Evolutionary conservation across 2,797 vertebrate genomes (phyloP), one percentile per base, ranked within the genome.

Genomic region (Falco naumanni): DNA sequence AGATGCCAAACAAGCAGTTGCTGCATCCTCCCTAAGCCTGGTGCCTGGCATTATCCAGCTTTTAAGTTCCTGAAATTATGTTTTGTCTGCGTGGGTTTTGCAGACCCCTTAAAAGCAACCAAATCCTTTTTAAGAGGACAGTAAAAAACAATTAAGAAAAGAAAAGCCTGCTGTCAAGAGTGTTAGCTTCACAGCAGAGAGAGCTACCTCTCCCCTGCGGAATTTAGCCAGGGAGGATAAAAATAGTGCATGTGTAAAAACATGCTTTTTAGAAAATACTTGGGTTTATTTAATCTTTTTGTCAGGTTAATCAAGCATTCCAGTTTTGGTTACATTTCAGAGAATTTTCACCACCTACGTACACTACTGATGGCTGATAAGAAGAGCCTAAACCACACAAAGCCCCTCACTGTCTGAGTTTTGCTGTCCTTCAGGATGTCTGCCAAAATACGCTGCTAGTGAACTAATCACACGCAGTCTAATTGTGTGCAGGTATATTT

Each of bases 391-490:
- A 57, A 59, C 5, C 5, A 59, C 1, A 4, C 19, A 60, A 82
- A 85, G 33, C 19, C 14, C 10, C 47, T 19, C 8, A 13, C n/a
- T 22, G 57, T 24, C 51, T 0, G 12, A 72, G 26, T 69, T 68
- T 56, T 79, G 60, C 56, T 70, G 43, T 53, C 87, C 17, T 33
- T 66, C 26, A 25, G 64, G 78, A 34, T 5, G 5, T 22, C 70
- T 68, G 75, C 66, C 45, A 10, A 17, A 68, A 34, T 0, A 53
- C 13, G 19, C 77, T 66, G 24, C 47, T 57, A 18, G 54, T 0
- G 0, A 79, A 57, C 29, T 17, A 11, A 60, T 28, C 45, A 24
- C 0, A 0, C 21, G 33, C n/a, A 15, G 65, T 65, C 71, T 60
- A 50, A 41, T 11, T 90, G 45, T 0, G 0, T 20, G 54, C 33